Percentiles rank a stretch among this genome's conserved stretches.
Conservation (phyloP, 2,113 vertebrate genomes). For the Neodon shergylaensis region DNA sequence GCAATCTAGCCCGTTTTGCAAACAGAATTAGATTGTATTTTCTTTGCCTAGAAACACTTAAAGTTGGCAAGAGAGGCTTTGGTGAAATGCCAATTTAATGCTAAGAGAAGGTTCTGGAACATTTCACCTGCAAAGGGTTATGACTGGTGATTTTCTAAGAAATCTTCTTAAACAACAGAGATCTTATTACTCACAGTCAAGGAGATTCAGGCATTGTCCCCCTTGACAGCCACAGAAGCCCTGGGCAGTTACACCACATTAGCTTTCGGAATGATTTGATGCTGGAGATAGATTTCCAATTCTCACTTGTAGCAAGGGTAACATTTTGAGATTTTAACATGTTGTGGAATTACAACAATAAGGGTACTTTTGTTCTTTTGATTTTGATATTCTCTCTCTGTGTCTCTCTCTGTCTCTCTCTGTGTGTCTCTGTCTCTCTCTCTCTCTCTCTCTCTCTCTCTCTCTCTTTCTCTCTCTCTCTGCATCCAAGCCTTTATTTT, state of each 20-base stretch:
- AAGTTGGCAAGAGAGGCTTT: constrained; percentile 72
- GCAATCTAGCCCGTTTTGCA: constrained; percentile 67
- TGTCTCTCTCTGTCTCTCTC: no score
- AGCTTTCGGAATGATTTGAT: background rate
- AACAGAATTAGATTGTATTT: constrained; percentile 77
- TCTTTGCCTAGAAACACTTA: constrained; percentile 78
- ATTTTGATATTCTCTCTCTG: background rate
- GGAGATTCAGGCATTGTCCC: background rate
- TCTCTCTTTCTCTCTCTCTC: background rate
- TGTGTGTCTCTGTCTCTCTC: background rate
- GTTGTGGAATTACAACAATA: constrained; percentile 5
- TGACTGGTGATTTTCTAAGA: background rate
- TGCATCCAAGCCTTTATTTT: background rate
- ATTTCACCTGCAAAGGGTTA: constrained; percentile 52
- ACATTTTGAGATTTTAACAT: background rate
- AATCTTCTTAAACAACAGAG: constrained; percentile 21
- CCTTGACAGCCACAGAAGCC: background rate
- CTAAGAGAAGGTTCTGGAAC: constrained; percentile 65
- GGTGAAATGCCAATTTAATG: constrained; percentile 81
- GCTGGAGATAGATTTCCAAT: background rate
- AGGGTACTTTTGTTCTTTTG: background rate
- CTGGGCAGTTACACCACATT: background rate
- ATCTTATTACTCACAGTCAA: background rate
- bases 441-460: background rate
- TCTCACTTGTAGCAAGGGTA: background rate